Conservation (phyloP, 2,797 vertebrate genomes). For the Lycodopsis pacificus region DNA sequence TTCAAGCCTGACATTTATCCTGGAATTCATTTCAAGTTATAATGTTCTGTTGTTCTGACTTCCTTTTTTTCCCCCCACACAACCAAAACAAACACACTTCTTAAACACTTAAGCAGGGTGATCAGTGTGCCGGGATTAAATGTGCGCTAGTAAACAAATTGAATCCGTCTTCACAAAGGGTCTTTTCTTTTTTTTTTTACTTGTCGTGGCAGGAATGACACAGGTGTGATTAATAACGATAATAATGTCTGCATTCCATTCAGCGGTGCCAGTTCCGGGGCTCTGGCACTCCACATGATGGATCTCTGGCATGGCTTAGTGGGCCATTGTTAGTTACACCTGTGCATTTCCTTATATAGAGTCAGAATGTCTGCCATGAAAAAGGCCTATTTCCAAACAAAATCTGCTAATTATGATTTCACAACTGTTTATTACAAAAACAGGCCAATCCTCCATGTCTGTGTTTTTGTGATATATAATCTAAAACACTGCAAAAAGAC, state of each 20-base stretch:
- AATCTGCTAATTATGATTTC: conserved; percentile 6
- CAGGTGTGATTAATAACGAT: conserved; percentile 21
- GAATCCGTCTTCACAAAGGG: conserved; percentile 30
- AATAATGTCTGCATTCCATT: conserved; percentile 21
- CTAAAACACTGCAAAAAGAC: neutral
- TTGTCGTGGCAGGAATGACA: conserved; percentile 44
- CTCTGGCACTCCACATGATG: conserved; percentile 8
- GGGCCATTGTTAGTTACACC: neutral
- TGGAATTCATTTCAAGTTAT: neutral
- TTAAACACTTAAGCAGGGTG: conserved; percentile 22
- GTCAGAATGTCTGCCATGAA: neutral
- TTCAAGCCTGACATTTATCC: neutral
- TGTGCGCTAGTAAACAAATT: conserved; percentile 11
- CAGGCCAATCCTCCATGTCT: neutral
- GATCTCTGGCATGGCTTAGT: conserved; percentile 18
- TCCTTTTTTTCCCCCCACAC: neutral
- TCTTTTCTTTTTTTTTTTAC: conserved; percentile 19
- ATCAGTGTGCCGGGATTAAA: conserved; percentile 35
- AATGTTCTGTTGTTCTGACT: neutral
- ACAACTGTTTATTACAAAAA: neutral
- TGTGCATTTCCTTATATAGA: conserved; percentile 9
- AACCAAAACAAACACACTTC: conserved; percentile 19
- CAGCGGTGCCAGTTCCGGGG: neutral
- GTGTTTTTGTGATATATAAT: conserved; percentile 9
- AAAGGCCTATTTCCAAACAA: neutral